Conservation (phyloP, 2,888 invertebrate genomes). For the Hyles lineata region DNA sequence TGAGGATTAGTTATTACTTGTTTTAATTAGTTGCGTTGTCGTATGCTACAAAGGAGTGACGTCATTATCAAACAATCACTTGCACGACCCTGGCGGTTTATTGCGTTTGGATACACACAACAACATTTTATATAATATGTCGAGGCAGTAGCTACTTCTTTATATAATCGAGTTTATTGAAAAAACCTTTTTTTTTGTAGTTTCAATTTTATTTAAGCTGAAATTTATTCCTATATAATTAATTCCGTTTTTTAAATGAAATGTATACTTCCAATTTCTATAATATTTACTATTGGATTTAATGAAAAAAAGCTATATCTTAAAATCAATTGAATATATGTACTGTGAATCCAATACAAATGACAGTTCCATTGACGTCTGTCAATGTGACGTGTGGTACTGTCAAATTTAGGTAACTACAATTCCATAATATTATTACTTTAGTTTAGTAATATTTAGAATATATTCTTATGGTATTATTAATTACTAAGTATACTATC, state of each 20-base stretch:
- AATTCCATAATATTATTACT: background rate
- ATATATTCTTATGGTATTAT: no score
- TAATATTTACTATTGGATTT: background rate
- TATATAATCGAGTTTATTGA: no score
- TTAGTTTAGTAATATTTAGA: background rate
- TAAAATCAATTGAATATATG: background rate
- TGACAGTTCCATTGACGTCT: background rate
- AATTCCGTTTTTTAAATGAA: no score
- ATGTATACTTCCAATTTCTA: no score
- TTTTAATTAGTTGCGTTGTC: slow-evolving; percentile 12
- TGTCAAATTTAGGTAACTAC: background rate
- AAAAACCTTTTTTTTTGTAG: no score
- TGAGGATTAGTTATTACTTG: slow-evolving; percentile 2
- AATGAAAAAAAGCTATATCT: background rate
- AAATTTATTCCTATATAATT: no score
- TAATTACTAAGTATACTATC: no score
- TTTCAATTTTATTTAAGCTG: background rate
- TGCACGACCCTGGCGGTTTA: background rate
- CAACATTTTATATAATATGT: background rate
- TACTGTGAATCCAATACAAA: background rate
- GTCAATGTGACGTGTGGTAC: background rate
- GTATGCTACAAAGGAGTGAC: background rate
- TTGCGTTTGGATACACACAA: slow-evolving; percentile 4
- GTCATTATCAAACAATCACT: slow-evolving; percentile 18
- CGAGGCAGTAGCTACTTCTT: no score